Percentiles rank a stretch among this genome's conserved stretches.
These are phyloP conservation scores for Forbesichthys papilliferus DNA, from an alignment of 2,113 vertebrate species.

Conservation along the genomic window DNA sequence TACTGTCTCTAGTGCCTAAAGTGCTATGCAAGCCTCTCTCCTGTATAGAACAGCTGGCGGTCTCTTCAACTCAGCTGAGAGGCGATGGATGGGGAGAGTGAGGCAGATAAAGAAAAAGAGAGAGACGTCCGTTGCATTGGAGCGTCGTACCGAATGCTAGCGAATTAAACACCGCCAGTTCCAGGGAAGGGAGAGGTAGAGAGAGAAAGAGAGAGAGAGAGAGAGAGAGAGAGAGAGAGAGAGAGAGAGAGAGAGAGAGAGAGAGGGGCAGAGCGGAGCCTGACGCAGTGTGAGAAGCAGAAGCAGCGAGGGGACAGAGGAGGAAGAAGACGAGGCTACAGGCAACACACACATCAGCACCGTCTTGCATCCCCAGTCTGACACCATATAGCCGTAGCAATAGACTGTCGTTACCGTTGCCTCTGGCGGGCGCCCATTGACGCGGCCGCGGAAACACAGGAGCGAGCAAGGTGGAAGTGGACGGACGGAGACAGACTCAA, in stretches of 20 bases:
- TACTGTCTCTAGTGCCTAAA: slow-evolving; percentile 41
- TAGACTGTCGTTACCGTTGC: not conserved
- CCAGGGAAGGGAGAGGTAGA: slow-evolving; percentile 20
- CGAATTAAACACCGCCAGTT: slow-evolving; percentile 67
- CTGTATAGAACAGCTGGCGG: slow-evolving; percentile 50
- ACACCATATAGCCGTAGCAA: slow-evolving; percentile 18
- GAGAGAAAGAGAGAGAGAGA: slow-evolving; percentile 25
- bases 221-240: slow-evolving; percentile 21
- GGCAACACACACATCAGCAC: not conserved
- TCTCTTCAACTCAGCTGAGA: slow-evolving; percentile 45
- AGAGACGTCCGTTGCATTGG: not conserved
- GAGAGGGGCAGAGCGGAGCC: slow-evolving; percentile 47
- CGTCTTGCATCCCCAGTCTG: slow-evolving; percentile 4
- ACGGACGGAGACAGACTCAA: slow-evolving; percentile 14
- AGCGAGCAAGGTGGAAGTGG: slow-evolving; percentile 17
- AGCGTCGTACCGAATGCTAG: slow-evolving; percentile 37
- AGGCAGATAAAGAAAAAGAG: slow-evolving; percentile 4
- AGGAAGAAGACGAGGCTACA: not conserved
- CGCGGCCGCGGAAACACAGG: slow-evolving; percentile 6
- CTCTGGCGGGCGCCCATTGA: not conserved
- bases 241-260: slow-evolving; percentile 17
- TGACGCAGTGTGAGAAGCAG: slow-evolving; percentile 73
- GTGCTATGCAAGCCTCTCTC: slow-evolving; percentile 27
- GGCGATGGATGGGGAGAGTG: slow-evolving; percentile 30
- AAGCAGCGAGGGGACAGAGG: slow-evolving; percentile 47